Base-by-base conservation (phyloP, 2,113 vertebrate species). In the Cacatua alba region DNA sequence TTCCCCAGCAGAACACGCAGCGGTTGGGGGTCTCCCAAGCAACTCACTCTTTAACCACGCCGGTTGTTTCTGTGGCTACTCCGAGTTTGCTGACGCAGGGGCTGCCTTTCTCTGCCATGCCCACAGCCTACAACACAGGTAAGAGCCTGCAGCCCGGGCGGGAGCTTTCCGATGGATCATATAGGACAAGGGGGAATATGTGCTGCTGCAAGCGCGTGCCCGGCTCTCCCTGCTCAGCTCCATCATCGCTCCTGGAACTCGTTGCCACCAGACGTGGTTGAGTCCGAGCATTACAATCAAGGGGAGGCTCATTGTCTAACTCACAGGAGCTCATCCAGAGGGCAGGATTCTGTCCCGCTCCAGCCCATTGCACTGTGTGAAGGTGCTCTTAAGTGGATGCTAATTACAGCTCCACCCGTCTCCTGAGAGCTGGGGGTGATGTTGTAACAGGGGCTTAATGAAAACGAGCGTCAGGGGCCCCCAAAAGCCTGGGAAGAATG, bases 1-100 rank as follows among this genome's bases (percentile, higher is more conserved):
- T 96, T 71, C 90, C n/a, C 29, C 98, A 98, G 98, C 99, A 99
- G 98, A 99, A 98, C 95, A 98, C 98, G 53, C 99, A 99, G 97
- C 97, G 99, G 97, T 97, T 99, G 83, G 98, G 98, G 14, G 99
- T 98, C 92, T 98, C 99, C 80, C 99, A 99, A 87, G 97, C 97
- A 4, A 96, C 97, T 52, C 98, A 98, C 91, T 97, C 98, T 3
- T 89, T 98, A 59, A 98, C 98, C 92, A 98, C 98, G 1, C 98
- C 98, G 0, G 98, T 98, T 20, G 98, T 98, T 55, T 98, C 98
- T 2, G 98, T 98, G 97, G 98, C 98, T 6, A 98, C 98, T 19
- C 98, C 98, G 1, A 98, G 98, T 80, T 94, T 98, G 94, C 98
- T 98, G 97, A 98, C 98, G 4, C 98, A 98, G 95, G 98, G 98